phyloP scores from a whole-genome alignment of 2,797 vertebrate genomes.

The Sebastes kiyomatsui region DNA sequence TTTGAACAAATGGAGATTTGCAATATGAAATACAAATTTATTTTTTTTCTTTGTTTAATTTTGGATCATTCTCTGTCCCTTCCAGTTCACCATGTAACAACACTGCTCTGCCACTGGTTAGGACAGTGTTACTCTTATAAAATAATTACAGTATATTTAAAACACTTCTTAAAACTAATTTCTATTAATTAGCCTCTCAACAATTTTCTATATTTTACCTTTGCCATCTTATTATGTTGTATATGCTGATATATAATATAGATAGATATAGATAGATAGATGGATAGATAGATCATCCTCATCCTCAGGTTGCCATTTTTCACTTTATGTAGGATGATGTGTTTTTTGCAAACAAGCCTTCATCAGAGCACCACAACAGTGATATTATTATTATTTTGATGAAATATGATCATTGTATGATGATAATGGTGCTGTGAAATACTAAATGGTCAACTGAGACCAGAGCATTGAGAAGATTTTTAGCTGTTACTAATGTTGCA shows the following conservation, averaged over 20 bases:
- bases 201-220: background rate
- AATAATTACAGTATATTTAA: background rate
- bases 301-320: no score
- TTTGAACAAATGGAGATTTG: background rate
- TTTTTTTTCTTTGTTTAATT: background rate
- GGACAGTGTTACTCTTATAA: background rate
- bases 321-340: no score
- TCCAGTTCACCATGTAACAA: no score
- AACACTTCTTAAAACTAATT: background rate
- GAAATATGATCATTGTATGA: background rate
- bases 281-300: no score
- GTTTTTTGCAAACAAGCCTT: background rate
- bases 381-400: background rate
- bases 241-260: background rate
- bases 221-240: background rate
- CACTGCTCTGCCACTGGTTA: background rate
- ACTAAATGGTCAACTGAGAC: background rate
- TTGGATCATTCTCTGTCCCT: background rate
- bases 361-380: background rate
- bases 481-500: background rate
- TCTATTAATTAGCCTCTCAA: background rate
- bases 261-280: no score
- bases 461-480: background rate
- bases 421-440: background rate
- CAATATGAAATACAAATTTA: background rate